Evolutionary conservation across 2,888 invertebrate species (phyloP).

Genomic region (Melanostoma mellinum): DNA sequence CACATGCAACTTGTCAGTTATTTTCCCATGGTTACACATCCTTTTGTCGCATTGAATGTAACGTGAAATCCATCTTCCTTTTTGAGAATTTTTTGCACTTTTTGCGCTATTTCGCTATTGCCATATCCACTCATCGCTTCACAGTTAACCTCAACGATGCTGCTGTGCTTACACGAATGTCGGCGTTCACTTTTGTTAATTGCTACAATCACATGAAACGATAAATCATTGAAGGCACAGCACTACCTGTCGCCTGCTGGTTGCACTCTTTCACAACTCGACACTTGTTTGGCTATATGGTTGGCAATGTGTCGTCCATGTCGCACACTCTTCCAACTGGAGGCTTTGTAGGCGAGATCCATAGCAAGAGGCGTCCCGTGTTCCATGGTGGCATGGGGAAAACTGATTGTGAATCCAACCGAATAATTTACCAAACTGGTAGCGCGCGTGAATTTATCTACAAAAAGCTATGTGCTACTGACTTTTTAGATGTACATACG

Average conservation of each 20-base stretch:
- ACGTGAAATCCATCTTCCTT: constrained; percentile 64
- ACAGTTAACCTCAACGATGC: constrained; percentile 32
- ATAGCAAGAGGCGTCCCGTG: constrained; percentile 15
- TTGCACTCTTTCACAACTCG: constrained; percentile 71
- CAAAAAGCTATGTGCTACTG: constrained; percentile 54
- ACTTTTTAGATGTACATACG: constrained; percentile 7
- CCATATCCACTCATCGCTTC: constrained; percentile 28
- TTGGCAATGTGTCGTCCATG: constrained; percentile 58
- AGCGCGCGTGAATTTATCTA: constrained; percentile 65
- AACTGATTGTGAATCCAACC: constrained; percentile 64
- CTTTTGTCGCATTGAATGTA: constrained; percentile 47
- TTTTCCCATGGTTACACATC: constrained; percentile 50
- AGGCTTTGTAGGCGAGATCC: constrained; percentile 31
- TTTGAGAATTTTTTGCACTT: not conserved
- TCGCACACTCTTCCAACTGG: constrained; percentile 34
- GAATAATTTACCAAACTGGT: constrained; percentile 70
- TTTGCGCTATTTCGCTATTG: not conserved
- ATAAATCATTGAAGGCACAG: constrained; percentile 72
- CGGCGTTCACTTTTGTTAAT: constrained; percentile 73
- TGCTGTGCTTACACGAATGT: constrained; percentile 48
- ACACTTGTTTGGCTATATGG: constrained; percentile 62
- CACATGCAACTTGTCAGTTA: constrained; percentile 37
- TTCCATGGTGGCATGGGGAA: constrained; percentile 46
- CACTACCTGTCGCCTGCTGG: constrained; percentile 69
- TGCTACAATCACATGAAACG: constrained; percentile 71